Base-by-base conservation (phyloP, 2,888 invertebrate genomes). In the Pollenia griseotomentosa region DNA sequence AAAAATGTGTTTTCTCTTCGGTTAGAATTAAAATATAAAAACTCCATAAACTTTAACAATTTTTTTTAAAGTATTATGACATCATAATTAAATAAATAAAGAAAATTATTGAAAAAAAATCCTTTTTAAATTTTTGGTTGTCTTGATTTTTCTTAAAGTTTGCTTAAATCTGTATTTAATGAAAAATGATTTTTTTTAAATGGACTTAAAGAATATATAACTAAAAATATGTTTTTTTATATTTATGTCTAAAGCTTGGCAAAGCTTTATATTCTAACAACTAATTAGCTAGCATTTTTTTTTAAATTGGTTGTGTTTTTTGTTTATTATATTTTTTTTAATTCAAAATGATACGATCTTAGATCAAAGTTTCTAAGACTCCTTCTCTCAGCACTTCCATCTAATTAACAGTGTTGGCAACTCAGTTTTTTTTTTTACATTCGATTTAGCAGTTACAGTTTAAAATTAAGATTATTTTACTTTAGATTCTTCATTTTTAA, bases 271-370 rank as follows among this genome's bases (percentile, higher is more conserved):
- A n/a, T n/a, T n/a, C n/a, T n/a, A n/a, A n/a, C n/a, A n/a, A 79
- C 86, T 83, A 83, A 79, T 85, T 77, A 77, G 82, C 82, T 83
- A 86, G 84, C 85, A 68, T 82, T 65, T 81, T n/a, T n/a, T 73
- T 44, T 46, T 66, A 57, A 23, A 46, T 63, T 73, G 46, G 2
- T 70, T 59, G 14, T 57, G 46, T 71, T 77, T 68, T 79, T 12
- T 48, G 19, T 70, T 44, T 10, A 66, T 73, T 57, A 6, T 51
- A 3, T 83, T 71, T 84, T 16, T 48, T 53, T 79, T 59, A 63
- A 63, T 70, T 57, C 14, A 23, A 53, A 73, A 66, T 66, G 59
- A 53, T 75, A 40, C 40, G 55, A 63, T 74, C 61, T 51, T 61
- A 65, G 66, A n/a, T 66, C 78, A 63, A 33, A 19, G 44, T 48